Evolutionary conservation across 2,888 invertebrate species (phyloP).

Genomic region (Lordiphosa andalusiaca): DNA sequence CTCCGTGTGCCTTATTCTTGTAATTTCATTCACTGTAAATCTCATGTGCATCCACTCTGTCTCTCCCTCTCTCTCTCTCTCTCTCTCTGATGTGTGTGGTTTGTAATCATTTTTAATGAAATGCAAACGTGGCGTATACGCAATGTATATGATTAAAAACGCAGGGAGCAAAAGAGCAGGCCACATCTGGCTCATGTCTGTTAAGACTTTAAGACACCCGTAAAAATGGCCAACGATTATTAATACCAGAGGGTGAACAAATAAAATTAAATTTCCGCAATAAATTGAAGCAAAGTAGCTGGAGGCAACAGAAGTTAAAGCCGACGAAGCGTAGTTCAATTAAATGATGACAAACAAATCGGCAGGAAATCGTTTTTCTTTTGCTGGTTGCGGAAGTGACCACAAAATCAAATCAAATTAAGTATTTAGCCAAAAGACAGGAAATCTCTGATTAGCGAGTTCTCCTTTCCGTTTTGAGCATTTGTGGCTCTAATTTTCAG

Average conservation of each 20-base stretch:
- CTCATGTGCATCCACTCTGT: slow-evolving; percentile 5
- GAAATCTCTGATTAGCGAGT: too few relatives aligned
- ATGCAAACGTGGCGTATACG: slow-evolving; percentile 52
- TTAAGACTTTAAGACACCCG: slow-evolving; percentile 26
- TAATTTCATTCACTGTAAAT: slow-evolving; percentile 36
- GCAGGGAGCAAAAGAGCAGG: slow-evolving; percentile 11
- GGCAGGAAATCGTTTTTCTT: slow-evolving; percentile 15
- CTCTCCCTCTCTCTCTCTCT: not conserved
- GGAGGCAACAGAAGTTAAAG: slow-evolving; percentile 2
- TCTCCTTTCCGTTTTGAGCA: too few relatives aligned
- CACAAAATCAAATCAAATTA: too few relatives aligned
- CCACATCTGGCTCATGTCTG: slow-evolving; percentile 8
- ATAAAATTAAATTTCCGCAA: slow-evolving; percentile 10
- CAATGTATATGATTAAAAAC: slow-evolving; percentile 32
- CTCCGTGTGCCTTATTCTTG: slow-evolving; percentile 13
- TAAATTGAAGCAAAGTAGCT: slow-evolving; percentile 19
- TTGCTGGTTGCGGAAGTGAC: too few relatives aligned
- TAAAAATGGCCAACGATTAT: slow-evolving; percentile 39
- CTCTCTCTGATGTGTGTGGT: slow-evolving; percentile 5
- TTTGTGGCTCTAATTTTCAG: too few relatives aligned
- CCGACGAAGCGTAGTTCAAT: slow-evolving; percentile 36
- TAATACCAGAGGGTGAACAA: slow-evolving; percentile 1
- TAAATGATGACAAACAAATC: slow-evolving; percentile 40
- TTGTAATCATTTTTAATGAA: slow-evolving; percentile 52
- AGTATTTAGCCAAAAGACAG: too few relatives aligned